Conservation (phyloP, 2,113 vertebrate species). For the Hypanus sabinus region DNA sequence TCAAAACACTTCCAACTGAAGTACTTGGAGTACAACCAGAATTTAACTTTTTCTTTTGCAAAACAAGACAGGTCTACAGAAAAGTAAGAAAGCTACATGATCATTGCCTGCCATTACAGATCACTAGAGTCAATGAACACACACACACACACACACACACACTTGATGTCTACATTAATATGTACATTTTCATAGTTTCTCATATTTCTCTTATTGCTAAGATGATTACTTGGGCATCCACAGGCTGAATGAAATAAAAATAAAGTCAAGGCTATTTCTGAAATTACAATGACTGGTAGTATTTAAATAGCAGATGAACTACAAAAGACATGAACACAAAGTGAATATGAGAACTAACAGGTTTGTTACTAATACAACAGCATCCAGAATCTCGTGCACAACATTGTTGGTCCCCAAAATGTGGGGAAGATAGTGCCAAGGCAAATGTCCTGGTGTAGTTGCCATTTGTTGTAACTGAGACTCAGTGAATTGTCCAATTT, state of each 20-base stretch:
- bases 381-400: background rate
- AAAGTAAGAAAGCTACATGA: background rate
- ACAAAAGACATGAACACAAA: background rate
- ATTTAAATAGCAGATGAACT: background rate
- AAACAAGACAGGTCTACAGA: background rate
- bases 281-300: background rate
- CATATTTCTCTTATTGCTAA: conserved; percentile 1
- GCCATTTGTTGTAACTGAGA: background rate
- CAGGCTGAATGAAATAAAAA: background rate
- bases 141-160: background rate
- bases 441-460: background rate
- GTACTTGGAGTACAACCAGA: background rate
- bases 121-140: background rate
- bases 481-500: background rate
- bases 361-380: background rate
- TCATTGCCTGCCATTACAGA: background rate
- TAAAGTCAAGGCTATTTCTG: background rate
- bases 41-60: conserved; percentile 15
- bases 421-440: background rate
- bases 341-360: background rate
- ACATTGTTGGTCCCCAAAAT: background rate
- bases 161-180: conserved; percentile 9
- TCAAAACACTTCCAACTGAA: background rate
- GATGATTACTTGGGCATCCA: background rate
- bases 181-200: background rate